Conservation (phyloP, 2,113 vertebrate genomes). For the Alethe diademata region DNA sequence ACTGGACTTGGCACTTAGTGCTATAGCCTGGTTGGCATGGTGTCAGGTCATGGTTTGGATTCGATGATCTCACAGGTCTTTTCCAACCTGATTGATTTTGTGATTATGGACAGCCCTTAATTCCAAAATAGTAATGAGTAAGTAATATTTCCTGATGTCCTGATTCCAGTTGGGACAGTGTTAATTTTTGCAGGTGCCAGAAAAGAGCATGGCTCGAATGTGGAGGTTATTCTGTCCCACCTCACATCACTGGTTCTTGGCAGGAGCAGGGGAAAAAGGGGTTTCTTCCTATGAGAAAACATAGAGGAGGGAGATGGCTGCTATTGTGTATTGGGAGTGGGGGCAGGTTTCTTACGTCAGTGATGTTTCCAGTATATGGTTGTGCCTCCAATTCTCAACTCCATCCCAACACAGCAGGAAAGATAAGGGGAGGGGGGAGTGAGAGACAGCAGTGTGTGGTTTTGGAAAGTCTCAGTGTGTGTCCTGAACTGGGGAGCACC, state of each 20-base stretch:
- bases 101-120: background rate
- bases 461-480: background rate
- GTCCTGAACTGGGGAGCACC: background rate
- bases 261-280: too few relatives aligned
- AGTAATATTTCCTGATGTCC: background rate
- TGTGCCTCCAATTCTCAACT: background rate
- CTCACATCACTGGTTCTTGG: background rate
- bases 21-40: background rate
- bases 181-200: background rate
- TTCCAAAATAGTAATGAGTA: background rate
- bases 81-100: background rate
- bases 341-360: background rate
- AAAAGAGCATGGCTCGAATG: background rate
- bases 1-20: background rate
- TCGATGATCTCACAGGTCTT: background rate
- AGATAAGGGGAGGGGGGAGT: background rate
- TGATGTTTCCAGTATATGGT: background rate
- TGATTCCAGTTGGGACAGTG: background rate
- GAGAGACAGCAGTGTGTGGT: background rate
- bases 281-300: background rate
- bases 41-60: background rate
- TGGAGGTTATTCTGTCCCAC: background rate
- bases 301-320: background rate
- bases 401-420: too few relatives aligned
- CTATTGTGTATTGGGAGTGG: accelerated